Conservation (phyloP, 1,140 invertebrate species). For the Thaumatotibia leucotreta region DNA sequence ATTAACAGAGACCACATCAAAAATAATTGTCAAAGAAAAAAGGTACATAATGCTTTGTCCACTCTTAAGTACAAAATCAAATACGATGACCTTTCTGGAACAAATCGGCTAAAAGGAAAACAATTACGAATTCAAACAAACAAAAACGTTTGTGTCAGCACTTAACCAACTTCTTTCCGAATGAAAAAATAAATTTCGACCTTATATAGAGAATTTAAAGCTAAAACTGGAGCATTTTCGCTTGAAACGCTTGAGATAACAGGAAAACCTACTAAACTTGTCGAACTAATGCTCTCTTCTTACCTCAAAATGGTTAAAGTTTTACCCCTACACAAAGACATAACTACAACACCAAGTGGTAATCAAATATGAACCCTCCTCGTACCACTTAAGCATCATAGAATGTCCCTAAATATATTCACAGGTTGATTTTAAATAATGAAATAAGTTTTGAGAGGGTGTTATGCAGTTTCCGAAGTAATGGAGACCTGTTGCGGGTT, state of each 20-base stretch:
- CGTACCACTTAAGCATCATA: not conserved
- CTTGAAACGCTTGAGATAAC: constrained; percentile 38
- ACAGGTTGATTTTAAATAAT: constrained; percentile 40
- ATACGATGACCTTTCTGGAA: not conserved
- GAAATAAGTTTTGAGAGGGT: constrained; percentile 35
- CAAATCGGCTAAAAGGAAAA: not conserved
- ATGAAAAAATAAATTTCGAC: not conserved
- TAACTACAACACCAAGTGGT: constrained; percentile 14
- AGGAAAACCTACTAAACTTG: constrained; percentile 55
- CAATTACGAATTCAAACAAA: not conserved
- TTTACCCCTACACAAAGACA: constrained; percentile 25
- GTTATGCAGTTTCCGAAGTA: constrained; percentile 31
- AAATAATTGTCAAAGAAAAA: not conserved
- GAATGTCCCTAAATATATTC: constrained; percentile 12
- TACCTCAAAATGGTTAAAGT: constrained; percentile 63
- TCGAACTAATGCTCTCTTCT: constrained; percentile 64
- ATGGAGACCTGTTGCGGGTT: constrained; percentile 36
- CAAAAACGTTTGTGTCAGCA: not conserved
- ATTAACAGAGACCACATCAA: not conserved
- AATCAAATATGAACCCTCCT: constrained; percentile 20
- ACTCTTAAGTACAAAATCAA: not conserved
- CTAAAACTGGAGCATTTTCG: constrained; percentile 13
- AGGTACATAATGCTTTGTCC: not conserved
- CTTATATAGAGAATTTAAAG: not conserved
- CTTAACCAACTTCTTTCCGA: not conserved